Evolutionary conservation across 2,797 vertebrate species (phyloP).

Genomic region (Aplochiton taeniatus): DNA sequence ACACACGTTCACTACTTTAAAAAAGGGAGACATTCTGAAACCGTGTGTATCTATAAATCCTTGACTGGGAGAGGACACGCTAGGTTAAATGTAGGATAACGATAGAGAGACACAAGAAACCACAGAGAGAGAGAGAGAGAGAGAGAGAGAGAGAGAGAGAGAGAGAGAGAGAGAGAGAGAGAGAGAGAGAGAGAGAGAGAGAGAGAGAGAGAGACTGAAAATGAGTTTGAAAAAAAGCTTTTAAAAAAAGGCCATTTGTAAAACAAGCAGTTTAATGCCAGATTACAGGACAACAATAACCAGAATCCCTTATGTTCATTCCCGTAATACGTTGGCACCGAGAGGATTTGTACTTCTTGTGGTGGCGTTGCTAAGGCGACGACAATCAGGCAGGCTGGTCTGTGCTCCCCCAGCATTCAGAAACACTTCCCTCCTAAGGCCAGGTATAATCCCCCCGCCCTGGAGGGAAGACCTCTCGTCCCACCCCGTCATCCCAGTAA

Average conservation of each 20-base stretch:
- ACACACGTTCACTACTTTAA: too few species aligned
- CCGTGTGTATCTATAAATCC: too few species aligned
- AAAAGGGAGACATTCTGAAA: too few species aligned
- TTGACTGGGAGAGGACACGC: background rate
- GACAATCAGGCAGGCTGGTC: slow-evolving; percentile 42
- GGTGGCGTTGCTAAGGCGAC: slow-evolving; percentile 38
- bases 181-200: background rate
- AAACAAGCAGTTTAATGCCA: slow-evolving; percentile 88
- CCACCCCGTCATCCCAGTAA: too few species aligned
- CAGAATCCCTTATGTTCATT: slow-evolving; percentile 78
- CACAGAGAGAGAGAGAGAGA: background rate
- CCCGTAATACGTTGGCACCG: slow-evolving; percentile 77
- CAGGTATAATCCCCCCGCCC: slow-evolving; percentile 72
- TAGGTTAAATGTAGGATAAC: background rate
- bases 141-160: background rate
- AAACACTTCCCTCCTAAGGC: slow-evolving; percentile 66
- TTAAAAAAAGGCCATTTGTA: slow-evolving; percentile 79
- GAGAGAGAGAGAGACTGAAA: background rate
- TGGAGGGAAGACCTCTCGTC: too few species aligned
- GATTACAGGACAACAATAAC: slow-evolving; percentile 84
- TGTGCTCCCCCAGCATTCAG: slow-evolving; percentile 37
- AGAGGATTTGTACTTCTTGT: slow-evolving; percentile 79
- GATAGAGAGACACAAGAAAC: background rate
- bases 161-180: background rate
- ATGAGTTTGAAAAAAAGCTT: slow-evolving; percentile 47